phyloP scores from a whole-genome alignment of 2,888 invertebrate species.

The Deroplatys truncata region DNA sequence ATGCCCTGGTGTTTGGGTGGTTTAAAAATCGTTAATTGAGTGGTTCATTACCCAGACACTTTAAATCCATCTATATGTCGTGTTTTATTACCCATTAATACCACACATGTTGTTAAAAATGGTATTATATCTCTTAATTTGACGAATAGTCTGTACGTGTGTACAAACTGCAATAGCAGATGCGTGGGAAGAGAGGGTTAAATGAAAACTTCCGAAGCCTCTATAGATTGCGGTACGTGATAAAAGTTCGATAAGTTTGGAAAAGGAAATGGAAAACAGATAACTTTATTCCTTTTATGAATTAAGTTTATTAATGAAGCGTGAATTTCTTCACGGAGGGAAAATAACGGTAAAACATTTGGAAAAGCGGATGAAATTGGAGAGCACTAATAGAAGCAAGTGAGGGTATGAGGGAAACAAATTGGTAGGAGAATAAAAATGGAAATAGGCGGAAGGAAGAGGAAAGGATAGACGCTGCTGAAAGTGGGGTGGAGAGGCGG shows the following conservation, averaged over 20 bases:
- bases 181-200: not conserved
- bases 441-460: not conserved
- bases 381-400: not conserved
- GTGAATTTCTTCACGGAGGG: not conserved
- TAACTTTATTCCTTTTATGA: not conserved
- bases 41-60: too few species aligned
- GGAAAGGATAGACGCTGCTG: not conserved
- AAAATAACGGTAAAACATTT: not conserved
- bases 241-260: not conserved
- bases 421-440: not conserved
- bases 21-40: too few species aligned
- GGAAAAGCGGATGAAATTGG: not conserved
- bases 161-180: not conserved
- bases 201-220: not conserved
- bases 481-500: not conserved
- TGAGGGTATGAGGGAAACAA: not conserved
- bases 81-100: not conserved
- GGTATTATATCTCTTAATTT: not conserved
- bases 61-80: not conserved
- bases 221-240: not conserved
- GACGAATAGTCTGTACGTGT: not conserved
- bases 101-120: not conserved
- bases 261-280: not conserved
- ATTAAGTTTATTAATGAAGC: not conserved
- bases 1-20: too few species aligned